Base-by-base conservation (phyloP, 1,140 invertebrate species). In the Copidosoma floridanum region DNA sequence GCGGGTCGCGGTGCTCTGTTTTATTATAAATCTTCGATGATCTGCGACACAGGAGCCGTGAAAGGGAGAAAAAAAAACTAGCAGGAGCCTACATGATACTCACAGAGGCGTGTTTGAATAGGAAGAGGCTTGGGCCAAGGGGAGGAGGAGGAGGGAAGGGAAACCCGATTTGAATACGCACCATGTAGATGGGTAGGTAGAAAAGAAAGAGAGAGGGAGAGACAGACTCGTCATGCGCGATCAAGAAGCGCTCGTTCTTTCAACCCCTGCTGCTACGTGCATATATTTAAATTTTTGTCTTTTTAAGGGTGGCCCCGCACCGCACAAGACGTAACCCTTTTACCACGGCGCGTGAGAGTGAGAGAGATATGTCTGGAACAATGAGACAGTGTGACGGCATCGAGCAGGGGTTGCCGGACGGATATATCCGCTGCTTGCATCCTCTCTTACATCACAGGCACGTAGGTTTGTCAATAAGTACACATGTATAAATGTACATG, bases 21-120 rank as follows among this genome's bases (percentile, higher is more conserved):
- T 74, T 72, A 74, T 75, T 74, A 74, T 75, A 76, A 75, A 76
- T 74, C 73, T 74, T 69, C 65, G 70, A 74, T 75, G 69, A 76
- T 75, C 68, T 57, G 62, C n/a, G n/a, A n/a, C n/a, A n/a, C n/a
- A n/a, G n/a, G n/a, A n/a, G n/a, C n/a, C n/a, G n/a, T n/a, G n/a
- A n/a, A n/a, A n/a, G n/a, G n/a, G n/a, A n/a, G n/a, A n/a, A n/a
- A n/a, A n/a, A n/a, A n/a, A n/a, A n/a, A n/a, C n/a, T n/a, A n/a
- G n/a, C n/a, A n/a, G n/a, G n/a, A n/a, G n/a, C n/a, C n/a, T n/a
- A n/a, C n/a, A n/a, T n/a, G n/a, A n/a, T n/a, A n/a, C n/a, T n/a
- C n/a, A n/a, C n/a, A n/a, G n/a, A n/a, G n/a, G n/a, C n/a, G n/a
- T n/a, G n/a, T n/a, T n/a, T n/a, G n/a, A n/a, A 69, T 75, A 74